Evolutionary conservation across 2,888 invertebrate species (phyloP), one percentile per base, ranked within the genome.

Genomic region (Callyntrura sp.): DNA sequence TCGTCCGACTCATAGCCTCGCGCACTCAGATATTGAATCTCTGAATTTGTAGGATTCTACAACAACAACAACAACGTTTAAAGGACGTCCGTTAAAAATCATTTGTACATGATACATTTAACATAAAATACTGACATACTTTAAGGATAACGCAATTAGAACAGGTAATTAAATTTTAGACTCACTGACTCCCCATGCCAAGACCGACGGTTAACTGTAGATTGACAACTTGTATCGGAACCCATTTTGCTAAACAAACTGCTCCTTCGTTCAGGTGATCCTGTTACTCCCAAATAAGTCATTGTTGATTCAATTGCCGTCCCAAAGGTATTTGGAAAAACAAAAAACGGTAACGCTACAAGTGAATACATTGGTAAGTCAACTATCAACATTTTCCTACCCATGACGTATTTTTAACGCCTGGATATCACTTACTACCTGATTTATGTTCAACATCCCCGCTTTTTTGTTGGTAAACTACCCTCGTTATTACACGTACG

Each of bases 281-380:
- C 60, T 12, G 0, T 23, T 62, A 3, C 0, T 23, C 9, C 60
- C 8, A 60, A 9, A 51, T 14, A 51, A 51, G 3, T 51, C 14
- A 17, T 0, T 2, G 60, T 60, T 60, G 35, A 35, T 35, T 35
- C 35, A 35, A 35, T 35, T 6, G 60, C 9, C 5, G 14, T 65
- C 65, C 65, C 14, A 25, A 65, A 0, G 35, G 9, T 14, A 70
- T 14, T 9, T 8, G 70, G 70, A 43, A 70, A 70, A 70, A 43
- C 9, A 70, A 70, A 70, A 70, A 65, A 65, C 11, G 43, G 70
- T 11, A n/a, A 14, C 6, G 43, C 70, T 70, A 70, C 17, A 43
- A 4, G 43, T 43, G 11, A 43, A 43, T 70, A 43, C 25, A 65
- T 25, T 35, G 2, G 12, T 1, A 65, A 14, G 14, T 28, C 65